Percentiles rank a stretch among this genome's conserved stretches.
Conservation (phyloP, 2,888 invertebrate genomes). For the Mycalesis mineus region DNA sequence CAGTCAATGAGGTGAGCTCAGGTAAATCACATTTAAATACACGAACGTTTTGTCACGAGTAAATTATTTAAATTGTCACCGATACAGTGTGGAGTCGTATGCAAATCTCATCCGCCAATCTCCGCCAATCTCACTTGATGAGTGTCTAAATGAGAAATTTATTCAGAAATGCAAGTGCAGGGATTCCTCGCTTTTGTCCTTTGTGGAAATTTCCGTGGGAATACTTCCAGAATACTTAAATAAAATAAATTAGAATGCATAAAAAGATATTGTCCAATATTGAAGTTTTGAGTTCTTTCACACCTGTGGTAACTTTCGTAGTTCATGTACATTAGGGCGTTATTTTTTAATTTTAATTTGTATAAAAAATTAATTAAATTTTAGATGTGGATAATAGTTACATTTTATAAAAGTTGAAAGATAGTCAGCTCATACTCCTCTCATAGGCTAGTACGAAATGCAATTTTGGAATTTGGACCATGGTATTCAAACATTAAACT, state of each 20-base stretch:
- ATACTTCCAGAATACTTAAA: conserved; percentile 2
- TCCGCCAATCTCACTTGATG: conserved; percentile 60
- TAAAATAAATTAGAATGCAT: conserved; percentile 4
- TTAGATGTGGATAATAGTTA: no score
- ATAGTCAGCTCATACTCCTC: no score
- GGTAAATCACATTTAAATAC: conserved; percentile 39
- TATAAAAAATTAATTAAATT: no score
- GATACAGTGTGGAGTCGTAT: conserved; percentile 44
- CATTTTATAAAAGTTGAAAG: no score
- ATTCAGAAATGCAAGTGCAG: conserved; percentile 61
- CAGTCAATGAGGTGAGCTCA: conserved; percentile 59
- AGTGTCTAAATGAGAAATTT: conserved; percentile 66
- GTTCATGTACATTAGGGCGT: no score
- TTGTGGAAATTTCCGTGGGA: conserved; percentile 35
- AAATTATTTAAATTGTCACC: conserved; percentile 68
- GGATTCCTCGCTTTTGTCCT: conserved; percentile 42
- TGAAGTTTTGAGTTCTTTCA: not conserved
- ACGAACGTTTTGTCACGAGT: conserved; percentile 53
- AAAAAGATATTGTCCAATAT: not conserved
- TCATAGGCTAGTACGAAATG: no score
- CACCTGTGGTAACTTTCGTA: not conserved
- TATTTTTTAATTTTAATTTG: no score
- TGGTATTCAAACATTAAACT: no score
- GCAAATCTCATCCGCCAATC: conserved; percentile 63
- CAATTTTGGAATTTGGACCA: no score